phyloP scores from a whole-genome alignment of 2,113 vertebrate species.

The Oostethus manadensis region DNA sequence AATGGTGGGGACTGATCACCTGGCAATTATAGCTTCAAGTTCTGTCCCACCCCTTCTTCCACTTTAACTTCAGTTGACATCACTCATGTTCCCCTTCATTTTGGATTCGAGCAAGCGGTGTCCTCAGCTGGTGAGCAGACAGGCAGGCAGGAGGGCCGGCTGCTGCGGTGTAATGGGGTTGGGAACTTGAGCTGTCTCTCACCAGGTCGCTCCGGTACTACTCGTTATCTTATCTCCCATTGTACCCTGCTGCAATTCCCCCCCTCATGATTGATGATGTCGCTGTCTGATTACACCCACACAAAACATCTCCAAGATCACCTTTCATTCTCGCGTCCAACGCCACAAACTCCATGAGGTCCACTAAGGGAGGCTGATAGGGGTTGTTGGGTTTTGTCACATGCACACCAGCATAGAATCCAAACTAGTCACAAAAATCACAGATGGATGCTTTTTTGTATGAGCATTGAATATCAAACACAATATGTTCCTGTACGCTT shows the following conservation, averaged over 20 bases:
- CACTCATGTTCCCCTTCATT: constrained; percentile 1
- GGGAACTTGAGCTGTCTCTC: constrained; percentile 57
- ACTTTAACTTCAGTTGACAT: no score
- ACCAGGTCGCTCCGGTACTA: constrained; percentile 41
- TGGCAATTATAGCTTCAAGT: no score
- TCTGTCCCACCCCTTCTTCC: no score
- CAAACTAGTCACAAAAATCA: neutral
- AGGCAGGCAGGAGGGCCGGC: constrained; percentile 9
- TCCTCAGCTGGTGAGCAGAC: constrained; percentile 16
- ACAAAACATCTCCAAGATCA: constrained; percentile 65
- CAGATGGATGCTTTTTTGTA: no score
- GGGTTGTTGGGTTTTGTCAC: constrained; percentile 14
- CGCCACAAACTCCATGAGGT: constrained; percentile 32
- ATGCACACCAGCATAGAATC: neutral
- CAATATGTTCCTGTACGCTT: no score
- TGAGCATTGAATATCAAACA: no score
- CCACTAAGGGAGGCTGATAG: neutral
- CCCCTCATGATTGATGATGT: constrained; percentile 68
- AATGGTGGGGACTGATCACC: no score
- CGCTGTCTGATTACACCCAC: constrained; percentile 69
- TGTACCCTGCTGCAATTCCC: constrained; percentile 67
- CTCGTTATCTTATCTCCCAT: constrained; percentile 69
- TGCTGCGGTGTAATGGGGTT: constrained; percentile 51
- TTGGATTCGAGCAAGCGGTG: constrained; percentile 7
- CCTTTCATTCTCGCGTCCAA: constrained; percentile 56